These are phyloP conservation scores for Amphipyra tragopoginis DNA, from an alignment of 2,888 invertebrate genomes.

Conservation along the genomic window DNA sequence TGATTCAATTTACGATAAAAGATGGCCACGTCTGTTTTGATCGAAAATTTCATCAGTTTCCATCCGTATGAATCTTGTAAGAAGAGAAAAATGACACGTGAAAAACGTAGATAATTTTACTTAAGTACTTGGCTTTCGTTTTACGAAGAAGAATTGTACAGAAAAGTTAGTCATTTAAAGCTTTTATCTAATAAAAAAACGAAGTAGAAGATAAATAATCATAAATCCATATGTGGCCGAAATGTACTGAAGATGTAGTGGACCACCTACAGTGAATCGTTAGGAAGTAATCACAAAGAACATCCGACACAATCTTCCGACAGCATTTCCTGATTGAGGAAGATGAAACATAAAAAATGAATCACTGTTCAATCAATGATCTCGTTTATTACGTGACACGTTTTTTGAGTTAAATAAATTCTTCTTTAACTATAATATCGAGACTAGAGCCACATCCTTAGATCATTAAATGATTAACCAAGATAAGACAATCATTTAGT, in stretches of 20 bases:
- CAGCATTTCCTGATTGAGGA: constrained; percentile 20
- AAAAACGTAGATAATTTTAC: constrained; percentile 11
- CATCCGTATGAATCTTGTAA: constrained; percentile 15
- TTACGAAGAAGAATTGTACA: constrained; percentile 16
- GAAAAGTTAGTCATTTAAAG: constrained; percentile 3
- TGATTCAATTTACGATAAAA: constrained; percentile 5
- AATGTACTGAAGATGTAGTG: constrained; percentile 17
- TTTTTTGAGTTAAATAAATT: neutral
- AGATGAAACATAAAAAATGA: constrained; percentile 21
- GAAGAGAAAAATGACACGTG: neutral
- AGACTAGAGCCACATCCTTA: too few relatives aligned
- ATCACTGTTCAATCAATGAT: constrained; percentile 5
- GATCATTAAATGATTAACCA: too few relatives aligned
- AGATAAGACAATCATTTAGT: too few relatives aligned
- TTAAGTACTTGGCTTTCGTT: constrained; percentile 15
- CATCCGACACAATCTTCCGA: constrained; percentile 5
- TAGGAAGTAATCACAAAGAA: constrained; percentile 1
- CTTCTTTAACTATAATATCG: neutral
- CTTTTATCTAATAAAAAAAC: constrained; percentile 18
- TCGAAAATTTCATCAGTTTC: neutral
- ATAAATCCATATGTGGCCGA: constrained; percentile 1
- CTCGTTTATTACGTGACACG: neutral
- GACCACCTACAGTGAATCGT: constrained; percentile 20
- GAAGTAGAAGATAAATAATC: neutral
- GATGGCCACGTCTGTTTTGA: neutral